phyloP scores from a whole-genome alignment of 2,797 vertebrate genomes.

The Ctenochaetus hawaiiensis region DNA sequence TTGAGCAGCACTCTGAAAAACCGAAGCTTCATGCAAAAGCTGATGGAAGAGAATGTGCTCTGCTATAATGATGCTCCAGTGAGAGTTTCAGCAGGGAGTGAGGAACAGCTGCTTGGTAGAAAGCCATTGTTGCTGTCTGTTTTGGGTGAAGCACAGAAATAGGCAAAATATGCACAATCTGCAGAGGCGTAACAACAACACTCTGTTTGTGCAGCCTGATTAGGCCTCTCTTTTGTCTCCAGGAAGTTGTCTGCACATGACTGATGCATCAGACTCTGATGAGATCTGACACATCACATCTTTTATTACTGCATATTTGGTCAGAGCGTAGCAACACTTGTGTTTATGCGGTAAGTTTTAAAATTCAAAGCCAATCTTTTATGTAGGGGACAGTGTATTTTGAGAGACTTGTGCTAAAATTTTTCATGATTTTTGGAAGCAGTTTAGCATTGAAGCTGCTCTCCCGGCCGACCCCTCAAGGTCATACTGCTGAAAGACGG shows the following conservation, averaged over 20 bases:
- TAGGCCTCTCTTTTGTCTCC: slow-evolving; percentile 30
- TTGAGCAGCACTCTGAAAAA: slow-evolving; percentile 27
- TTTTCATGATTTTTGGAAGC: slow-evolving; percentile 31
- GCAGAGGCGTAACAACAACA: slow-evolving; percentile 37
- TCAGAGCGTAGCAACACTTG: neutral
- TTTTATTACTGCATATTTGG: slow-evolving; percentile 27
- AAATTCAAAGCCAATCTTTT: slow-evolving; percentile 1
- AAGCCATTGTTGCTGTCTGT: slow-evolving; percentile 46
- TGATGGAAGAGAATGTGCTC: slow-evolving; percentile 50
- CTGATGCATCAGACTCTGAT: slow-evolving; percentile 26
- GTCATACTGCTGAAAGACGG: slow-evolving; percentile 38
- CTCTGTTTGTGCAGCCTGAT: slow-evolving; percentile 52
- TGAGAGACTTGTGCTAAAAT: slow-evolving; percentile 15
- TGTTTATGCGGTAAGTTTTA: neutral
- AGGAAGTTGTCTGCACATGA: slow-evolving; percentile 31
- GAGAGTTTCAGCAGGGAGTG: slow-evolving; percentile 42
- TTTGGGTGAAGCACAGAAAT: slow-evolving; percentile 42
- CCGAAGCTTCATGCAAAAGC: slow-evolving; percentile 40
- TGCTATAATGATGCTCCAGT: slow-evolving; percentile 29
- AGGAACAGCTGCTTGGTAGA: slow-evolving; percentile 44
- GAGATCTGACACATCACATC: slow-evolving; percentile 13
- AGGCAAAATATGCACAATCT: slow-evolving; percentile 51
- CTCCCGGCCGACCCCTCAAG: slow-evolving; percentile 44
- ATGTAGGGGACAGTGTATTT: neutral
- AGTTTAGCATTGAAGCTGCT: slow-evolving; percentile 40